Evolutionary conservation across 2,113 vertebrate genomes (phyloP), one percentile per base, ranked within the genome.

Genomic region (Paratilapia polleni): DNA sequence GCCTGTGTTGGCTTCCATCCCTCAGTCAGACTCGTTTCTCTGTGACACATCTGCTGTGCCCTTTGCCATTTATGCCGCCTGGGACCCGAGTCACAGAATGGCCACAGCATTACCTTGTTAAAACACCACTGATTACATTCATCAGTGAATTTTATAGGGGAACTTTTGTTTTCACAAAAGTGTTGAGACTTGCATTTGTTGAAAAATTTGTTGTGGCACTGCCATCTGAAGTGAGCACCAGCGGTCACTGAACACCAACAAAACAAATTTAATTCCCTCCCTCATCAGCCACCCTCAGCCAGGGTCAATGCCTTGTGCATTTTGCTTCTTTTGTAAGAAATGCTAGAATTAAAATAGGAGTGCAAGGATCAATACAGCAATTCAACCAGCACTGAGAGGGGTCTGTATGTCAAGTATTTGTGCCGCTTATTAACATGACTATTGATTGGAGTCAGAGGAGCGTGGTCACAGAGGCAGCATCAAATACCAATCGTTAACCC

Each of bases 371-470:
- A 88, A 94, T 94, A 92, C 24, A 68, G 89, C 87, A 89, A 93
- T 94, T 94, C 89, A 93, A 73, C 70, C 89, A 83, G 93, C 90
- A 81, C 84, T 81, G 82, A 89, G 85, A 92, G 83, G 88, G 86
- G 87, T 74, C 93, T 82, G 79, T 60, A 80, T 92, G 90, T 90
- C 93, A 91, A 92, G 89, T 90, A 90, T 88, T 81, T 86, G 70
- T 86, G 80, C 85, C 68, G 89, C 92, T 95, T 94, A 95, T 95
- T 94, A 95, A 94, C 94, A 92, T 91, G 90, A 66, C 78, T 93
- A 95, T 95, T 91, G 95, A 95, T 92, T 91, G 77, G 89, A 94
- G 91, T 90, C 91, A 85, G 86, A 88, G 41, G 87, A 90, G 87
- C 89, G 19, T 82, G 78, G 85, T 87, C 73, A 24, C 49, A 13